Percentiles rank a stretch among this genome's conserved stretches.
Evolutionary conservation across 2,888 invertebrate genomes (phyloP).

Genomic region (Drosophila emarginata): DNA sequence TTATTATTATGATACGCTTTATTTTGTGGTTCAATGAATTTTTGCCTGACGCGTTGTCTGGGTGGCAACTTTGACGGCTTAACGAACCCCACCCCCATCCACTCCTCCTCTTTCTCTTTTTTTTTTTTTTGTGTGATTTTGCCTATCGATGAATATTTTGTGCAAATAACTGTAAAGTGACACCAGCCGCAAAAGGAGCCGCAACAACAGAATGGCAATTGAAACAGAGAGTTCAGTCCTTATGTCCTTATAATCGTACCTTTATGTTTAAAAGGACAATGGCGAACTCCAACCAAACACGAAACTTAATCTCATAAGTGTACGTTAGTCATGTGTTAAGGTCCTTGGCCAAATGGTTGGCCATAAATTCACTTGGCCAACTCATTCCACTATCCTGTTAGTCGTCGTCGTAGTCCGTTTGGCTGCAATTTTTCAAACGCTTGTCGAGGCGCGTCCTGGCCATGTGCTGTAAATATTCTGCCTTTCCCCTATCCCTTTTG

Average conservation of each 20-base stretch:
- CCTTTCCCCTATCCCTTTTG: slow-evolving; percentile 10
- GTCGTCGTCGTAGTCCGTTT: slow-evolving; percentile 17
- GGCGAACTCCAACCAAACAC: slow-evolving; percentile 9
- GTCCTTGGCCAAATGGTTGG: slow-evolving; percentile 67
- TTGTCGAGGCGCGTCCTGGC: slow-evolving; percentile 48
- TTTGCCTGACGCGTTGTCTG: slow-evolving; percentile 47
- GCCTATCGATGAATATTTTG: slow-evolving; percentile 57
- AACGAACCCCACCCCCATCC: slow-evolving; percentile 41
- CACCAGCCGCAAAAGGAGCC: neutral
- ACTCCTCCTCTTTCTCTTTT: too few relatives aligned
- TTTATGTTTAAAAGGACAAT: slow-evolving; percentile 18
- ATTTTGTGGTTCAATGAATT: slow-evolving; percentile 80
- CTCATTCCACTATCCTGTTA: slow-evolving; percentile 47
- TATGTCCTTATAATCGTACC: slow-evolving; percentile 34
- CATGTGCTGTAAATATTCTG: slow-evolving; percentile 38
- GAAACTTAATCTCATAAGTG: slow-evolving; percentile 76
- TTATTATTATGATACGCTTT: slow-evolving; percentile 81
- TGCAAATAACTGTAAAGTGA: slow-evolving; percentile 68
- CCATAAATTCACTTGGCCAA: slow-evolving; percentile 70
- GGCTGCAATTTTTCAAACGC: slow-evolving; percentile 72
- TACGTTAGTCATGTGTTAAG: slow-evolving; percentile 67
- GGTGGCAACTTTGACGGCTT: slow-evolving; percentile 74
- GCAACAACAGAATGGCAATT: slow-evolving; percentile 60
- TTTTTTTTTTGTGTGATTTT: slow-evolving; percentile 39
- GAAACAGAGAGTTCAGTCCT: slow-evolving; percentile 48